Evolutionary conservation across 2,888 invertebrate genomes (phyloP).

Genomic region (Dioctria linearis): DNA sequence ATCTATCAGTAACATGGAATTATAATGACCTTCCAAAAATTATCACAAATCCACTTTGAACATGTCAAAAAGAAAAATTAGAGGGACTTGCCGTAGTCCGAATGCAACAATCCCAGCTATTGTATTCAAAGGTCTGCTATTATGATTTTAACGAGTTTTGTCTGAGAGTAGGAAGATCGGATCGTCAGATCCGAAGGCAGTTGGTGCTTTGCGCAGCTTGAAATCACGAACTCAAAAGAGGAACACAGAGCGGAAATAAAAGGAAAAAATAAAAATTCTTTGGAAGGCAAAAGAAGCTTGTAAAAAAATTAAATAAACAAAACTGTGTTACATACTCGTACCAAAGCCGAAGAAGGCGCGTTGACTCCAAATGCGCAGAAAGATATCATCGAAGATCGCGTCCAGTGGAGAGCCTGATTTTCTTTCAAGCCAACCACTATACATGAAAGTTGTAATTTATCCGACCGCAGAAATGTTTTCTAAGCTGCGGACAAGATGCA

Average conservation of each 20-base stretch:
- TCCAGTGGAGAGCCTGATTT: conserved; percentile 10
- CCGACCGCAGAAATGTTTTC: conserved; percentile 51
- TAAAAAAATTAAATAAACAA: conserved; percentile 51
- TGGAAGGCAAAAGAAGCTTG: conserved; percentile 35
- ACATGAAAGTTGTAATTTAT: conserved; percentile 53
- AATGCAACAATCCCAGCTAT: conserved; percentile 39
- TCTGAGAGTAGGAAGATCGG: conserved; percentile 39
- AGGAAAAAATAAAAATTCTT: conserved; percentile 38
- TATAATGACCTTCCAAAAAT: conserved; percentile 26
- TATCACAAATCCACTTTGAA: conserved; percentile 25
- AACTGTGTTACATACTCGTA: conserved; percentile 26
- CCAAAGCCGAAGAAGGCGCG: conserved; percentile 11
- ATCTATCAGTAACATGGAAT: not conserved
- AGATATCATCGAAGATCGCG: conserved; percentile 43
- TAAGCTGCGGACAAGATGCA: conserved; percentile 52
- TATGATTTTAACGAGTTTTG: conserved; percentile 51
- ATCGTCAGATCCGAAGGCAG: conserved; percentile 36
- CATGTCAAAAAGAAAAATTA: conserved; percentile 42
- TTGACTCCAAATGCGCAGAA: conserved; percentile 36
- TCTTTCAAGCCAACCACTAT: conserved; percentile 11
- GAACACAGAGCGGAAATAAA: conserved; percentile 49
- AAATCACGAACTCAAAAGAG: conserved; percentile 19
- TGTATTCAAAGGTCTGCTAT: conserved; percentile 43
- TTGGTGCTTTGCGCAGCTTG: conserved; percentile 41
- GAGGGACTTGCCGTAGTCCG: conserved; percentile 27